Evolutionary conservation across 2,113 vertebrate genomes (phyloP), one percentile per base, ranked within the genome.

Genomic region (Daubentonia madagascariensis): DNA sequence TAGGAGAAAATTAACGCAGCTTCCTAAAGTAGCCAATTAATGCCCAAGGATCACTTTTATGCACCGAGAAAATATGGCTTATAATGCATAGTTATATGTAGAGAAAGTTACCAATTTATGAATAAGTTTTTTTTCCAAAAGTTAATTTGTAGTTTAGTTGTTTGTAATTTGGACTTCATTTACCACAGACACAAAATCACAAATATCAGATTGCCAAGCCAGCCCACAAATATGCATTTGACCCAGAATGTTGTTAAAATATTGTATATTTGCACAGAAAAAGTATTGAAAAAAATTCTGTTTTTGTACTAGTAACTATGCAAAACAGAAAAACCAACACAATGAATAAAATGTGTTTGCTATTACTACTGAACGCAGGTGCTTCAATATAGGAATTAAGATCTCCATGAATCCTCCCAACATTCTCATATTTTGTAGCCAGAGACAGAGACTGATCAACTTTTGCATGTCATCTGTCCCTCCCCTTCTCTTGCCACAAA

Each of bases 1-100:
- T 32, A 63, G 93, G 30, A 89, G 59, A 94, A 61, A 94, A 95
- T 85, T 91, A 94, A 85, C 73, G 11, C 3, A 94, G 17, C 17
- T 89, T 73, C 37, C 18, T 86, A 86, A 22, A 65, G 37, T 50
- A 50, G 68, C 17, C 70, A 45, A 28, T 83, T 89, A 37, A 59
- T 78, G 89, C 57, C 48, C 65, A 94, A 18, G 45, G 84, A 63
- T 92, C 43, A 97, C 3, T 79, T 85, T 40, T 45, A 35, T n/a
- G 5, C 14, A 57, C 30, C 81, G 45, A 35, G 45, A 92, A 96
- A 88, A 93, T 70, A 5, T 40, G 72, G 28, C 45, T 96, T 70
- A 61, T 20, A 61, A 73, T 52, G 35, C 78, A 65, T 13, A 70
- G 30, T 61, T 91, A 52, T 30, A 84, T 40, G 9, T 50, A 76